Base-by-base conservation (phyloP, 1,140 invertebrate genomes). In the Drosophila arawakana region DNA sequence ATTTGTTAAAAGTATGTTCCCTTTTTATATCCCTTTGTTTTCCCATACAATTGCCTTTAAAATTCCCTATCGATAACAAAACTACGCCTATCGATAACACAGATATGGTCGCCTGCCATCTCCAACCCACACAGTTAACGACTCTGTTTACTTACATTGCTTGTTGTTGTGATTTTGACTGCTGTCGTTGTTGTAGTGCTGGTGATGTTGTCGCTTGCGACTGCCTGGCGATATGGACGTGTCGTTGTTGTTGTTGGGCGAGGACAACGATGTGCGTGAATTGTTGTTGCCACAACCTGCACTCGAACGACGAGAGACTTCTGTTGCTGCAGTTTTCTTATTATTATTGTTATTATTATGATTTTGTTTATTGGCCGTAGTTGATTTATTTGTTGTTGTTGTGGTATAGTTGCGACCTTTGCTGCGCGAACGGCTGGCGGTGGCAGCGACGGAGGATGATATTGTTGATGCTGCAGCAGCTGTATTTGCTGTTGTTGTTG, bases 121-220 rank as follows among this genome's bases (percentile, higher is more conserved):
- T 30, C 25, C 6, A 30, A 30, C 25, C 25, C 25, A 35, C n/a
- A 54, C 4, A 37, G 9, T 35, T 54, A 1, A 8, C 11, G 18
- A 18, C 2, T n/a, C 7, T 50, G 9, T 41, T 10, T 73, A 79
- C 79, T 77, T 67, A 86, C 83, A 73, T 46, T 46, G 68, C 46
- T 55, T 76, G 39, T 43, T 67, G 25, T 43, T 67, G 25, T 46
- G 68, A 49, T 62, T 76, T 34, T 15, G 61, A 21, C 43, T 67
- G 37, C 15, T 69, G 37, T 13, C 44, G 46, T 34, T 69, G 39
- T 58, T 39, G 13, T 54, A 74, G 54, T 55, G 71, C 1, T 65
- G 69, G 15, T 79, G 77, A 74, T 73, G 75, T 15, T 89, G 91
- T 10, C 83, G 89, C 78, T 84, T 90, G 11, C 90, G 90, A 68